A percentile compares a stretch with the other conserved stretches of the same genome.
These are phyloP conservation scores for Venusia cambrica DNA, from an alignment of 2,888 invertebrate species.

Conservation along the genomic window DNA sequence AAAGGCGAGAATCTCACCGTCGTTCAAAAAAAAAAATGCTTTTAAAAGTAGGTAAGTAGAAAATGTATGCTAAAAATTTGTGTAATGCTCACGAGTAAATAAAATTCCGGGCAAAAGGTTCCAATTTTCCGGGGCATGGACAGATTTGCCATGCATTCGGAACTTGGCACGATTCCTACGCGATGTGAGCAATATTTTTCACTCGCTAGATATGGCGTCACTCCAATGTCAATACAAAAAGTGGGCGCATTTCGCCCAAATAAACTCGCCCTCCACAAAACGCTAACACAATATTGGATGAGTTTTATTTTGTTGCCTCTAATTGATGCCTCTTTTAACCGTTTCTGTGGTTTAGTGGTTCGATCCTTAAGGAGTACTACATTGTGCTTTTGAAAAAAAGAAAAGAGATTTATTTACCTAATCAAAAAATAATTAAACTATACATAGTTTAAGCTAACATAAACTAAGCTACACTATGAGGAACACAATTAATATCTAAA, in stretches of 20 bases:
- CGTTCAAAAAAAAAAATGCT: no score
- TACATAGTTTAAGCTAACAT: no score
- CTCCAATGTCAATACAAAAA: constrained; percentile 32
- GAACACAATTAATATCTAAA: no score
- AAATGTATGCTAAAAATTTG: constrained; percentile 21
- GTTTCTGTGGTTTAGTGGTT: no score
- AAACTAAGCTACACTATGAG: no score
- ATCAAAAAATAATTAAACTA: no score
- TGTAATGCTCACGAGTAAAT: constrained; percentile 37
- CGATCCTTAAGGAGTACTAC: no score
- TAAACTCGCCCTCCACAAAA: constrained; percentile 7
- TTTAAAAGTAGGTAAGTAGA: no score
- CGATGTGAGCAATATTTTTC: constrained; percentile 44
- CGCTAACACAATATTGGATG: constrained; percentile 2
- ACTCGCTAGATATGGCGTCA: constrained; percentile 38
- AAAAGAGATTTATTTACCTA: no score
- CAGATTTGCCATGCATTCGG: constrained; percentile 46
- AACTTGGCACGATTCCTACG: constrained; percentile 50
- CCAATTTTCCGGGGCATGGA: constrained; percentile 52
- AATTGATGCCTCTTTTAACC: no score
- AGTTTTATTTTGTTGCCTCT: constrained; percentile 1
- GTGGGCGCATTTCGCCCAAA: constrained; percentile 12
- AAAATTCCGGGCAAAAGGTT: constrained; percentile 44
- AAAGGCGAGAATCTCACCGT: no score
- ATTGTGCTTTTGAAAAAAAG: no score